These are phyloP conservation scores for Galago senegalensis DNA, from an alignment of 2,797 vertebrate species.

Conservation along the genomic window DNA sequence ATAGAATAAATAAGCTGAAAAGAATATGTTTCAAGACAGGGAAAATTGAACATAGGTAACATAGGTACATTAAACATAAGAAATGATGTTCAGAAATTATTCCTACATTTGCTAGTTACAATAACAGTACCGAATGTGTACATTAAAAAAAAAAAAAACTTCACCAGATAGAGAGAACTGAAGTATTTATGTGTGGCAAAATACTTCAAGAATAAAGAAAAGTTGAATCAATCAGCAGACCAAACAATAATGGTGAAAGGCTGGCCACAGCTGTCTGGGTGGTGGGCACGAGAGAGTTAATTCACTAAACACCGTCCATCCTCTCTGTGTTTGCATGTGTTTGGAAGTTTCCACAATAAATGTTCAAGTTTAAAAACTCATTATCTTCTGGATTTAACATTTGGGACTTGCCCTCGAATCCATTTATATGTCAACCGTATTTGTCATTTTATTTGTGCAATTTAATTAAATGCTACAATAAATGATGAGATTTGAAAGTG, in stretches of 20 bases:
- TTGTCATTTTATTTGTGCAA: neutral
- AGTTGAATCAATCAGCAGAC: neutral
- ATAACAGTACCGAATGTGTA: neutral
- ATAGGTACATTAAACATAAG: neutral
- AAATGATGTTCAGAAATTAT: neutral
- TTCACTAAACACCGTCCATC: neutral
- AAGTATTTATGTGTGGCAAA: neutral
- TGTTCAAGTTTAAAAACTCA: neutral
- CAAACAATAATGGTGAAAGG: constrained; percentile 2
- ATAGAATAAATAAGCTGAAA: neutral
- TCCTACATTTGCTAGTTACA: neutral
- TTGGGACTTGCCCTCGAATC: neutral
- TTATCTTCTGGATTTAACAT: neutral
- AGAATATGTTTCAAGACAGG: neutral
- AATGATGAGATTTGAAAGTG: neutral
- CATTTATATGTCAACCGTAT: neutral
- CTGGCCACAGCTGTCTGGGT: neutral
- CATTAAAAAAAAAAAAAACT: neutral
- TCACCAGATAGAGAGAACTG: neutral
- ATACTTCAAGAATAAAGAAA: neutral
- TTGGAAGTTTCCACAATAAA: constrained; percentile 1
- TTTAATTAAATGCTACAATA: constrained; percentile 22
- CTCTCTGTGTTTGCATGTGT: neutral
- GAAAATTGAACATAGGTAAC: neutral
- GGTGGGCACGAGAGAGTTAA: neutral